Percentiles rank a stretch among this genome's conserved stretches.
Evolutionary conservation across 2,797 vertebrate genomes (phyloP).

Genomic region (Amblyraja radiata): DNA sequence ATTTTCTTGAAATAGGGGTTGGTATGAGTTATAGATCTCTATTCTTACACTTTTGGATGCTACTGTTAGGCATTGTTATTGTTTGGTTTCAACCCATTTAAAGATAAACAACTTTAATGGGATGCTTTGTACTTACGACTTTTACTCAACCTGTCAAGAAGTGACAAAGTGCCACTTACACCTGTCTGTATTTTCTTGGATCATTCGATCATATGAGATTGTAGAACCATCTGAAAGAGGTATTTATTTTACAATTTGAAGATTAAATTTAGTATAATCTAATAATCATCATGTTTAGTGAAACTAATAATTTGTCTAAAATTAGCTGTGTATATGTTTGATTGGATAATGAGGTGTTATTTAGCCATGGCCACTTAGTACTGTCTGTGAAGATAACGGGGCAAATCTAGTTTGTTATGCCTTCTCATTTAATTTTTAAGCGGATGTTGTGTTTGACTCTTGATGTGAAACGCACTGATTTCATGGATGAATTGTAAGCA

Average conservation of each 20-base stretch:
- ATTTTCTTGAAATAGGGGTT: background rate
- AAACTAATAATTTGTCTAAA: background rate
- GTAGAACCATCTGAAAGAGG: background rate
- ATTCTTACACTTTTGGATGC: background rate
- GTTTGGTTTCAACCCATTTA: background rate
- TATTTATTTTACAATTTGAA: background rate
- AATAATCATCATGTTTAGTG: background rate
- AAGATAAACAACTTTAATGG: background rate
- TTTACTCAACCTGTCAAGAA: background rate
- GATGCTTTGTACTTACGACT: background rate
- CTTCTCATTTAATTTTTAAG: slow-evolving; percentile 24
- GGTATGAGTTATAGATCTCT: background rate
- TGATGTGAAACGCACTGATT: slow-evolving; percentile 32
- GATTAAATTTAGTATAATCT: background rate
- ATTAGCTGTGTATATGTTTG: background rate
- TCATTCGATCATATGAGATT: background rate
- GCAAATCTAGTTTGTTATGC: slow-evolving; percentile 17
- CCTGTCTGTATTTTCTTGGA: background rate
- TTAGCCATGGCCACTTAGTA: background rate
- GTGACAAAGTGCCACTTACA: background rate
- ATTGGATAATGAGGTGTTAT: background rate
- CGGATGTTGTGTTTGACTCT: slow-evolving; percentile 14
- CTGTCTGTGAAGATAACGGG: background rate
- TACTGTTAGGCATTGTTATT: background rate
- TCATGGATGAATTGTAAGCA: slow-evolving; percentile 9